phyloP scores from a whole-genome alignment of 2,888 invertebrate species.

The Tenthredo scrophulariae region DNA sequence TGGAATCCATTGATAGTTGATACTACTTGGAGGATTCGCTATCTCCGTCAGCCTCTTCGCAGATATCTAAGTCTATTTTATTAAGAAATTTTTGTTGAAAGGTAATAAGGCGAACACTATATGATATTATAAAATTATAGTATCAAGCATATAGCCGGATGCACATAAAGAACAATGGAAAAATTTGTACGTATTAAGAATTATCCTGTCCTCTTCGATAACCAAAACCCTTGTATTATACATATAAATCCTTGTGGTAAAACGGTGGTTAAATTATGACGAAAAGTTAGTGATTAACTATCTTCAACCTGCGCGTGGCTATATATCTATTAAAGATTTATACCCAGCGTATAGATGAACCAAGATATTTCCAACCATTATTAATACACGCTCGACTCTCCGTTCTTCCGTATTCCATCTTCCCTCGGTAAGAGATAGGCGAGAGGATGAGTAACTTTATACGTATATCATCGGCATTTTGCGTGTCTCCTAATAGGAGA shows the following conservation, averaged over 20 bases:
- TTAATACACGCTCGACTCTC: constrained; percentile 33
- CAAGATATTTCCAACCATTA: constrained; percentile 40
- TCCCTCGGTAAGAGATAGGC: constrained; percentile 37
- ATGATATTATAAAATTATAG: too few species aligned
- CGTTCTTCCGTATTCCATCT: constrained; percentile 36
- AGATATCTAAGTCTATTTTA: not conserved
- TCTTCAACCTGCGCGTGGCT: not conserved
- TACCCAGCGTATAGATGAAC: constrained; percentile 34
- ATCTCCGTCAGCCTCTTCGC: constrained; percentile 2
- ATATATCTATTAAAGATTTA: constrained; percentile 7
- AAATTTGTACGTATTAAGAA: too few species aligned
- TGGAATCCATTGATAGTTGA: constrained; percentile 48
- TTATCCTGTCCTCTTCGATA: too few species aligned
- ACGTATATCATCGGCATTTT: constrained; percentile 43
- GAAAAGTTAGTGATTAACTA: constrained; percentile 41
- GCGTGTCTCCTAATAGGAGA: constrained; percentile 46
- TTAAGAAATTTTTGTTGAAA: not conserved
- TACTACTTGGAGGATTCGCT: constrained; percentile 13
- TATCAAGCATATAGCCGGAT: too few species aligned
- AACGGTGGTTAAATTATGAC: constrained; percentile 18
- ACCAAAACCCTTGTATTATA: not conserved
- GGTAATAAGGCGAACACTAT: too few species aligned
- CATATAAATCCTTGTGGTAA: not conserved
- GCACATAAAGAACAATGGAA: too few species aligned
- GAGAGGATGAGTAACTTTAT: constrained; percentile 45